Evolutionary conservation across 2,888 invertebrate species (phyloP).

Genomic region (Cheilosia variabilis): DNA sequence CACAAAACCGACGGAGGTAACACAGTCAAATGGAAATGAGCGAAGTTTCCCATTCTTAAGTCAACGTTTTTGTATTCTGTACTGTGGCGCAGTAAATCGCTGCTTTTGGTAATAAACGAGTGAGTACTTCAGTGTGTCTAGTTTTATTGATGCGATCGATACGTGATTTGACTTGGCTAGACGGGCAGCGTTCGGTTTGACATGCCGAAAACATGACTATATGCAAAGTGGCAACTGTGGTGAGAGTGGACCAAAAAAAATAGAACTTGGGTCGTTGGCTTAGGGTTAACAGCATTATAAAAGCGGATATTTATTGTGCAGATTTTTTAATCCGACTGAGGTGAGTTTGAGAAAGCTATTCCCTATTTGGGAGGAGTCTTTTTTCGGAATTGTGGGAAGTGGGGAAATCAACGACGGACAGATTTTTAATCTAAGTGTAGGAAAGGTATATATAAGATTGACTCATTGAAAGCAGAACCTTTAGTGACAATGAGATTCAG

Average conservation of each 20-base stretch:
- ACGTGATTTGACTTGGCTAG: constrained; percentile 50
- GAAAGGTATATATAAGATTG: too few relatives aligned
- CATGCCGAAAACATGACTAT: constrained; percentile 51
- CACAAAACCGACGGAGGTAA: constrained; percentile 68
- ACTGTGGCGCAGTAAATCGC: constrained; percentile 37
- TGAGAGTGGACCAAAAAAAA: background rate
- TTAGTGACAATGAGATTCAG: too few relatives aligned
- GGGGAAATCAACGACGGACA: too few relatives aligned
- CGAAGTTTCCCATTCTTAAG: constrained; percentile 21
- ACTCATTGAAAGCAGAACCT: too few relatives aligned
- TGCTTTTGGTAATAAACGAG: constrained; percentile 43
- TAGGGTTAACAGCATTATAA: constrained; percentile 53
- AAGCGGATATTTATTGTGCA: constrained; percentile 34
- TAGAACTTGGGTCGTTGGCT: constrained; percentile 46
- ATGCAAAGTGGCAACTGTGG: constrained; percentile 12
- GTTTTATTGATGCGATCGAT: constrained; percentile 44
- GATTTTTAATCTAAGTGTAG: too few relatives aligned
- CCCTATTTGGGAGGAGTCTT: background rate
- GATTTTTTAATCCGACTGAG: constrained; percentile 16
- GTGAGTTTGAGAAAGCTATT: constrained; percentile 1
- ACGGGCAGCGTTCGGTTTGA: constrained; percentile 23
- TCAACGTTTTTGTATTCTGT: constrained; percentile 1
- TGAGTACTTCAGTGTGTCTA: constrained; percentile 30
- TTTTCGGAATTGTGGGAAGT: background rate
- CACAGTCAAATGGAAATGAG: background rate